Evolutionary conservation across 2,113 vertebrate genomes (phyloP), one percentile per base, ranked within the genome.

Genomic region (Phalacrocorax brasilianus): DNA sequence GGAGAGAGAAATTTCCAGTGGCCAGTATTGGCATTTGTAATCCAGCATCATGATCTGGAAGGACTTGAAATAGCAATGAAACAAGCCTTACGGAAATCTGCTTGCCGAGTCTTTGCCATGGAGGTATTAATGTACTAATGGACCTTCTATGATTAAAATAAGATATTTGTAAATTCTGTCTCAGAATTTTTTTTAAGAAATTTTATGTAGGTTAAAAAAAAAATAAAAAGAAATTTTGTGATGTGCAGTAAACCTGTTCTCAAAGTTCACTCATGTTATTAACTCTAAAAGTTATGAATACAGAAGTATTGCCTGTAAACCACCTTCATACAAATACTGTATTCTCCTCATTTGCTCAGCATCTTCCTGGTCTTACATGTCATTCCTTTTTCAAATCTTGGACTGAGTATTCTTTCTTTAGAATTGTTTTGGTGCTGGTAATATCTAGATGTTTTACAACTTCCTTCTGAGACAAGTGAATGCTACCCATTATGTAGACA

Each of bases 1-100:
- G 99, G 99, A 88, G 99, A 99, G 97, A 98, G 99, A 95, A 99
- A 99, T 98, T 99, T 99, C 98, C 99, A 99, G 94, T 99, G 99
- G 99, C 99, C 99, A 21, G 99, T 99, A 75, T 95, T 99, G 96
- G 99, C 99, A 85, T 99, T 99, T 97, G 99, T 99, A 70, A 99
- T 99, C 96, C 99, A 99, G 92, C 99, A 99, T 96, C 99, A 99
- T 93, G 99, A 99, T 97, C 97, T 99, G 67, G 99, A 99, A 97
- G 99, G 99, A 83, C 98, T 99, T 95, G 99, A 99, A 97, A 99
- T 99, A 97, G 99, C 99, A 79, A 99, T 99, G 99, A 99, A 98
- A 94, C 99, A 99, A 81, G 99, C 99, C 35, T 98, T 99, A 97
- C 98, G 99, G 93, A 99, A 99, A 97, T 99, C 99, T 58, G 99